Percentiles rank a stretch among this genome's conserved stretches.
These are phyloP conservation scores for Yasuhikotakia modesta DNA, from an alignment of 2,797 vertebrate species.

Conservation along the genomic window DNA sequence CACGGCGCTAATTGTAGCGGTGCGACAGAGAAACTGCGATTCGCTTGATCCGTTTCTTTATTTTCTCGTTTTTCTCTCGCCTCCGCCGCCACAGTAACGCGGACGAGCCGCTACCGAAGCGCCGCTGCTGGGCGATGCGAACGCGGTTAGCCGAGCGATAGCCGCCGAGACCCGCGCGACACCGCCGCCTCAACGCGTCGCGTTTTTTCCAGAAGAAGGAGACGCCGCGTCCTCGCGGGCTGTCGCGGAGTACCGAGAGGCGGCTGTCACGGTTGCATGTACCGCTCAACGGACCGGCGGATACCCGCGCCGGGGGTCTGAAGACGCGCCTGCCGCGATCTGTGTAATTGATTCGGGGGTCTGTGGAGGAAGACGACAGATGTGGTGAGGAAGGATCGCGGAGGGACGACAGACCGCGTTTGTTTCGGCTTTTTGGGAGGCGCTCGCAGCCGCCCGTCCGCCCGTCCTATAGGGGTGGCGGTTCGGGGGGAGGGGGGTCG, in stretches of 20 bases:
- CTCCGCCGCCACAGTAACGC: slow-evolving; percentile 48
- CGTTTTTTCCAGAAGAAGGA: not conserved
- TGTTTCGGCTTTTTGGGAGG: slow-evolving; percentile 51
- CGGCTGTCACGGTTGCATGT: slow-evolving; percentile 15
- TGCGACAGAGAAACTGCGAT: no score
- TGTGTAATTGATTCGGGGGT: slow-evolving; percentile 44
- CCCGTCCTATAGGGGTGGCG: slow-evolving; percentile 66
- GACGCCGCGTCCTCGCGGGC: slow-evolving; percentile 22
- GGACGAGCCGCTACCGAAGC: slow-evolving; percentile 49
- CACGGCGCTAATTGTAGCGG: slow-evolving; percentile 66
- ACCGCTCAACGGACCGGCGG: slow-evolving; percentile 50
- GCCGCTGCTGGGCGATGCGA: slow-evolving; percentile 64
- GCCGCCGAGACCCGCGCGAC: slow-evolving; percentile 53
- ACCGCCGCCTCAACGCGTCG: not conserved
- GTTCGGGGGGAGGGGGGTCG: slow-evolving; percentile 72
- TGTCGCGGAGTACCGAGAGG: not conserved
- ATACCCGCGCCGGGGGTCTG: slow-evolving; percentile 47
- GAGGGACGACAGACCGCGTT: slow-evolving; percentile 36
- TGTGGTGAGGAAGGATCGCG: slow-evolving; percentile 46
- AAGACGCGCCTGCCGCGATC: slow-evolving; percentile 58
- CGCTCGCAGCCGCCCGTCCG: slow-evolving; percentile 64
- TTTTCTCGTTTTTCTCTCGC: slow-evolving; percentile 16
- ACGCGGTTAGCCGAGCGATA: slow-evolving; percentile 71
- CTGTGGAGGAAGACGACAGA: slow-evolving; percentile 36
- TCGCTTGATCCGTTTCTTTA: slow-evolving; percentile 57